Base-by-base conservation (phyloP, 2,113 vertebrate genomes). In the Pyxicephalus adspersus region DNA sequence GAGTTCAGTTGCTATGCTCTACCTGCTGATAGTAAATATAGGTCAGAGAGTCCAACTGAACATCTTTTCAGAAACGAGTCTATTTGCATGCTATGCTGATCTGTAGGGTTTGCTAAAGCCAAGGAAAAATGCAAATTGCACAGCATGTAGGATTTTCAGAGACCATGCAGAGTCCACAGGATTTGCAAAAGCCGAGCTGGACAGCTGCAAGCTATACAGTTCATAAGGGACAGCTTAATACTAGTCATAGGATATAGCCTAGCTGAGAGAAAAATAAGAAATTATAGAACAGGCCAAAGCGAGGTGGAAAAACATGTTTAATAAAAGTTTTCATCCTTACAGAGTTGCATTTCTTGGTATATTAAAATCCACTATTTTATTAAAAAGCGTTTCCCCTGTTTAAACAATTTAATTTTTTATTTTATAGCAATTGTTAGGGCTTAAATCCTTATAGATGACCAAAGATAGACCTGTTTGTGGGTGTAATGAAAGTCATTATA, bases 51-150 rank as follows among this genome's bases (percentile, higher is more conserved):
- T 26, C 73, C 57, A 63, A 25, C 58, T 63, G 23, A 38, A 54
- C 60, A 64, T 63, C 58, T 51, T 23, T 76, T 76, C 73, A 76
- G 73, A 51, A 50, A 64, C 22, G 23, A 51, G 38, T 76, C 60
- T 51, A 64, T 76, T 38, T 76, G 58, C 73, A 64, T 76, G 57
- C 57, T 64, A 28, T 29, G 23, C 73, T 76, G 58, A 38, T 76
- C 73, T 76, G 29, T 63, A 64, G 58, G 51, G 34, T 64, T 76
- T 64, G 15, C 58, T 51, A 76, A 76, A 76, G 57, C 73, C 55
- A 64, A 63, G 45, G 57, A 76, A 76, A 76, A 26, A 76, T 76
- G 73, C 73, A 76, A 76, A 76, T 76, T 51, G 25, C 73, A 76
- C 73, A 76, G 73, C 73, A 20, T 76, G 73, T 76, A 51, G 34